These are phyloP conservation scores for Heliconius sara DNA, from an alignment of 2,888 invertebrate genomes.

Conservation along the genomic window DNA sequence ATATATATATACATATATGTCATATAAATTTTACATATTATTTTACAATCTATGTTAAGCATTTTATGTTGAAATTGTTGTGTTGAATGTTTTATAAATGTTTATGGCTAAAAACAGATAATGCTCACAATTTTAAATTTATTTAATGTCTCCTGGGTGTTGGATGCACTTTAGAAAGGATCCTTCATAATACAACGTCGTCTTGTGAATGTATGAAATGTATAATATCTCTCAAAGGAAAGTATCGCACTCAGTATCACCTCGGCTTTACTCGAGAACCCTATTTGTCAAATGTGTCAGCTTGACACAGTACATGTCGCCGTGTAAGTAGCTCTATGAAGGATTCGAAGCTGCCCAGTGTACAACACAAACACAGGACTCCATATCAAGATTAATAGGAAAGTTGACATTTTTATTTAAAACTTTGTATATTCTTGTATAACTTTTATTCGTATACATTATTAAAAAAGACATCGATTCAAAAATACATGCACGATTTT, in stretches of 20 bases:
- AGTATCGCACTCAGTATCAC: not conserved
- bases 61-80: not conserved
- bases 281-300: slow-evolving; percentile 2
- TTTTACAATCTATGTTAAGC: too few relatives aligned
- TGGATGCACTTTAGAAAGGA: slow-evolving; percentile 1
- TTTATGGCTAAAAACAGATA: not conserved
- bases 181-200: slow-evolving; percentile 12
- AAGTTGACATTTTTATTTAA: not conserved
- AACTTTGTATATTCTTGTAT: too few relatives aligned
- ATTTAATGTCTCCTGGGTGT: not conserved
- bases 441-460: too few relatives aligned
- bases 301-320: not conserved
- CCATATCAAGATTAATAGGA: not conserved
- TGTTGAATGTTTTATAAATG: not conserved
- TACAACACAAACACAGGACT: slow-evolving; percentile 2
- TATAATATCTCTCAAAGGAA: slow-evolving; percentile 1
- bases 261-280: not conserved
- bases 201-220: slow-evolving; percentile 5
- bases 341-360: not conserved
- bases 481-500: not conserved
- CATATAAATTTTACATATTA: too few relatives aligned
- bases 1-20: too few relatives aligned
- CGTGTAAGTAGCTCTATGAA: not conserved
- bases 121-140: not conserved
- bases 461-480: too few relatives aligned